phyloP scores from a whole-genome alignment of 2,797 vertebrate genomes.

The Gadopsis bispinosus region DNA sequence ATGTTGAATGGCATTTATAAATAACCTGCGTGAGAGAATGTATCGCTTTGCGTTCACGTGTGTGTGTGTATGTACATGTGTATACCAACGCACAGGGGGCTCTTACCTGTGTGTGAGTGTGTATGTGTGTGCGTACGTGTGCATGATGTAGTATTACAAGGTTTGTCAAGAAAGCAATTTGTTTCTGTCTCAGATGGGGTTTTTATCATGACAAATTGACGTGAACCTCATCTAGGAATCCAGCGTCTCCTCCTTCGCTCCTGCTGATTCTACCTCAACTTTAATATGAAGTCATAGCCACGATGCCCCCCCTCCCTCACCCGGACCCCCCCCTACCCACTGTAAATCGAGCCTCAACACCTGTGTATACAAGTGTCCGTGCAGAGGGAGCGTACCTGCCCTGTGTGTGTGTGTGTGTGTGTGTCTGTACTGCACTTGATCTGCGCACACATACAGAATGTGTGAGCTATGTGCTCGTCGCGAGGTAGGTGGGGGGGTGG shows the following conservation, averaged over 20 bases:
- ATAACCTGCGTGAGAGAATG: slow-evolving; percentile 66
- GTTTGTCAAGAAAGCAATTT: slow-evolving; percentile 86
- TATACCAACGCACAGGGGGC: slow-evolving; percentile 1
- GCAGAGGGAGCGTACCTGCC: slow-evolving; percentile 29
- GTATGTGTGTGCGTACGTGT: slow-evolving; percentile 25
- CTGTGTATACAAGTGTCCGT: slow-evolving; percentile 43
- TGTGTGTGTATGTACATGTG: slow-evolving; percentile 37
- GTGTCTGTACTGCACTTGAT: slow-evolving; percentile 13
- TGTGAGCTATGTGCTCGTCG: background rate
- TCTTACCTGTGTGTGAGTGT: background rate
- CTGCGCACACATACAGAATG: slow-evolving; percentile 4
- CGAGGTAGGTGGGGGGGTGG: slow-evolving; percentile 6
- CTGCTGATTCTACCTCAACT: slow-evolving; percentile 60
- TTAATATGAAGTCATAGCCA: slow-evolving; percentile 76
- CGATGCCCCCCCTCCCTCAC: background rate
- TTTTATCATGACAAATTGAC: slow-evolving; percentile 82
- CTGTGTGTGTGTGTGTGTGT: background rate
- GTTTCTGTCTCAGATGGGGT: slow-evolving; percentile 79
- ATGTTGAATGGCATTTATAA: slow-evolving; percentile 77
- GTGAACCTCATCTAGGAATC: slow-evolving; percentile 72
- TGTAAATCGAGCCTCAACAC: slow-evolving; percentile 59
- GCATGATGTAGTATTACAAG: slow-evolving; percentile 81
- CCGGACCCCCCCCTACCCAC: background rate
- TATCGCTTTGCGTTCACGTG: slow-evolving; percentile 45
- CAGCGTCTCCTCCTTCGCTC: slow-evolving; percentile 49